Conservation (phyloP, 2,888 invertebrate genomes). For the Epiblema foenella region DNA sequence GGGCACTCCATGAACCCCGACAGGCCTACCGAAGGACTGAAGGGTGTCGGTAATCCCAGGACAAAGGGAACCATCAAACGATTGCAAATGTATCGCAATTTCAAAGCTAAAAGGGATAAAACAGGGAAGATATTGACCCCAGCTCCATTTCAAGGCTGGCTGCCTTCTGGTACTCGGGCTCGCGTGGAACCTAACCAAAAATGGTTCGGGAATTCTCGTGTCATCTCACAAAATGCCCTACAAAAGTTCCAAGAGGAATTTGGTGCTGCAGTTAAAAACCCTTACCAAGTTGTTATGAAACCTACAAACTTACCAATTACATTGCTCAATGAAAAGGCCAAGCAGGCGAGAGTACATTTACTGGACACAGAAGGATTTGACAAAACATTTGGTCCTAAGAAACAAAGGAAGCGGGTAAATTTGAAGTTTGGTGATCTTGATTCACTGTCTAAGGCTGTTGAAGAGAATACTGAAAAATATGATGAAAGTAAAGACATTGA, state of each 20-base stretch:
- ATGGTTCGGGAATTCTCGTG: slow-evolving; percentile 99
- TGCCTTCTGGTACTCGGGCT: slow-evolving; percentile 95
- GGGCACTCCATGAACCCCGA: slow-evolving; percentile 98
- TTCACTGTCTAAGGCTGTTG: slow-evolving; percentile 90
- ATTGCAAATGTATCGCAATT: slow-evolving; percentile 99
- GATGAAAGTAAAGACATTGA: slow-evolving; percentile 93
- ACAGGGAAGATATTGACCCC: slow-evolving; percentile 95
- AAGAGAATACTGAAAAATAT: slow-evolving; percentile 90
- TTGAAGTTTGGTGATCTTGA: slow-evolving; percentile 90
- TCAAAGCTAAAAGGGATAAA: slow-evolving; percentile 96
- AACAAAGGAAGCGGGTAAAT: slow-evolving; percentile 95
- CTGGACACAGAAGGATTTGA: slow-evolving; percentile 98
- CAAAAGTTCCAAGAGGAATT: slow-evolving; percentile 97
- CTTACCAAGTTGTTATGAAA: slow-evolving; percentile 98
- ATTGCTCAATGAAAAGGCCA: slow-evolving; percentile 95
- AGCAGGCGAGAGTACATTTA: slow-evolving; percentile 96
- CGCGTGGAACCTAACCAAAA: slow-evolving; percentile 98
- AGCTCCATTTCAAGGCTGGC: slow-evolving; percentile 97
- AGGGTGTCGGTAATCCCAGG: slow-evolving; percentile 93
- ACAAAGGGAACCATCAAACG: slow-evolving; percentile 98
- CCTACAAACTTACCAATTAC: slow-evolving; percentile 97
- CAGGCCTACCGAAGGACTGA: slow-evolving; percentile 89
- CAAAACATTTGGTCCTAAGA: slow-evolving; percentile 97
- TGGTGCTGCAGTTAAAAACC: slow-evolving; percentile 96
- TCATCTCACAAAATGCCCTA: slow-evolving; percentile 95